Evolutionary conservation across 2,797 vertebrate species (phyloP), one percentile per base, ranked within the genome.

Genomic region (Takifugu rubripes): DNA sequence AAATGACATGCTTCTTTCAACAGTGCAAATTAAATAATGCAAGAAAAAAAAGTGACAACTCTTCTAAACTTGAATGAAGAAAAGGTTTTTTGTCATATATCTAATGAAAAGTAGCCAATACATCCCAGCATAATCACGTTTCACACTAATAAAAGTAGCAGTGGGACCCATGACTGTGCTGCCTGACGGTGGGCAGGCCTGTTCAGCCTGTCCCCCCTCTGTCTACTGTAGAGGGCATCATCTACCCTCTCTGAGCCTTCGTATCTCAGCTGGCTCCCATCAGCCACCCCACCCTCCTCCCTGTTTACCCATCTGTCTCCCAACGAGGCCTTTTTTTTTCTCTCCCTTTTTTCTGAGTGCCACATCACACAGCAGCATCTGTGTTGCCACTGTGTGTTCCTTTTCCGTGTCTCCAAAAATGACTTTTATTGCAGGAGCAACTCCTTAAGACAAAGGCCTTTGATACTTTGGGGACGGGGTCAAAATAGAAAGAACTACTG

Each of bases 161-260:
- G 16, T 1, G 9, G 29, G 17, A 46, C 56, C 12, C n/a, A 51
- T 10, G 31, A 42, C 49, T 52, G 51, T 36, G 48, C 46, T 49
- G 36, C 12, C 15, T 36, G 56, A 14, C 0, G 44, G 43, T n/a
- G 61, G 43, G 47, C 6, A 31, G 73, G 64, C 59, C 70, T 52
- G 48, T 27, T 25, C 16, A 3, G 36, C 45, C 67, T 74, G 65
- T 53, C 73, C 73, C 72, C 64, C 69, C 48, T 27, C 26, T 66
- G 59, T 87, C 78, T 89, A 88, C 86, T 91, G 86, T 88, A 92
- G 91, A 90, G 89, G 89, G 89, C 90, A 90, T 90, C 87, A 81
- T 90, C 78, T 62, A 66, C 84, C 89, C 87, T 88, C 79, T 66
- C 61, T 76, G 70, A 79, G 71, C 21, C 76, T 73, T 60, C 54